Base-by-base conservation (phyloP, 2,797 vertebrate genomes). In the Myripristis jacobus region DNA sequence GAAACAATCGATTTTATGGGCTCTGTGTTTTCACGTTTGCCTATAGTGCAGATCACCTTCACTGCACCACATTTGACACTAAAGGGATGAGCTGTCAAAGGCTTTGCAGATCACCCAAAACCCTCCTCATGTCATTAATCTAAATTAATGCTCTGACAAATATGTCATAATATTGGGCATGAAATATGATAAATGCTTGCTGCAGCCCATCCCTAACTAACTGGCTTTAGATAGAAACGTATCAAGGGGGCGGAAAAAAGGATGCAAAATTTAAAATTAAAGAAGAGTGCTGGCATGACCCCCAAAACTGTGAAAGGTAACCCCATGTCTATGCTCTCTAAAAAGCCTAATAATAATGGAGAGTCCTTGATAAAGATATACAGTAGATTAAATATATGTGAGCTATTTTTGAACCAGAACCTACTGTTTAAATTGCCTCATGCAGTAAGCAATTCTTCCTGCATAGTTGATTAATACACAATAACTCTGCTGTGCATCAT, bases 81-180 rank as follows among this genome's bases (percentile, higher is more conserved):
- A 57, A 89, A 81, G 83, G 81, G 90, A 91, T 82, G 84, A 90
- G 85, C 91, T 89, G 88, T 91, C 90, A 91, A 85, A 79, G 70
- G 80, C 82, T 88, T 86, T 80, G 60, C 81, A 82, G 83, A 92
- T 90, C 86, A 80, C 68, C 84, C 80, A 68, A 82, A 89, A 86
- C 66, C 77, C 73, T 82, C 60, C 70, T 73, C 55, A 66, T 80
- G 84, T 82, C 92, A 94, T 95, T 94, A 92, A 94, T 94, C 93
- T 92, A 93, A 92, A 94, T 95, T 89, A 94, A 90, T 84, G 71
- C 88, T 82, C 87, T 92, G 93, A 92, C 92, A 93, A 91, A 93
- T 91, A 90, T 93, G 94, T 93, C 94, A 94, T 92, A 94, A 94
- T 93, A 93, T 86, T 87, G 81, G 78, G 89, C 79, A 73, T 88